Percentiles rank a stretch among this genome's conserved stretches.
Conservation (phyloP, 2,888 invertebrate genomes). For the Phyto melanocephala region DNA sequence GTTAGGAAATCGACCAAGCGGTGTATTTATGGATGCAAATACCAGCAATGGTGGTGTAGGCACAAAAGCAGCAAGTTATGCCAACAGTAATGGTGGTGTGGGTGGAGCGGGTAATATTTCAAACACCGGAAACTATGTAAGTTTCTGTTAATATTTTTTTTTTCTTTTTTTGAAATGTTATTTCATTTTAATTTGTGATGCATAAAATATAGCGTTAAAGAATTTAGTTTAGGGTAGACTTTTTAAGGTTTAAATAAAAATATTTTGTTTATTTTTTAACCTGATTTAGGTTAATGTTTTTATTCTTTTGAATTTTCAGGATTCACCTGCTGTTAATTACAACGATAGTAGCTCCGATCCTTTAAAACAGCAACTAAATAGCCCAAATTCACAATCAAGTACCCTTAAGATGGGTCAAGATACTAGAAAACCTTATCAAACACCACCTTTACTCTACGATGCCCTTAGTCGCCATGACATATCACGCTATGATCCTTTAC, state of each 20-base stretch:
- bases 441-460: slow-evolving; percentile 76
- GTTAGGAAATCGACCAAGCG: slow-evolving; percentile 75
- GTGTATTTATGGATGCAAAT: slow-evolving; percentile 61
- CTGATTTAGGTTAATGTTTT: background rate
- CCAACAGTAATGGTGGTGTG: slow-evolving; percentile 48
- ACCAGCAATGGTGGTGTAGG: slow-evolving; percentile 66
- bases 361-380: slow-evolving; percentile 73
- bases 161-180: background rate
- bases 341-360: slow-evolving; percentile 69
- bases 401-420: slow-evolving; percentile 77
- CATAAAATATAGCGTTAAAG: background rate
- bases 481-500: slow-evolving; percentile 75
- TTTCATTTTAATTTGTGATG: background rate
- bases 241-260: background rate
- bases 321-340: slow-evolving; percentile 67
- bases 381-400: slow-evolving; percentile 77
- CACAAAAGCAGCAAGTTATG: slow-evolving; percentile 67
- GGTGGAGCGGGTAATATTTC: slow-evolving; percentile 43
- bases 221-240: background rate
- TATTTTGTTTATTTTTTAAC: background rate
- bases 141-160: slow-evolving; percentile 59
- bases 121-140: slow-evolving; percentile 75
- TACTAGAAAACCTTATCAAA: slow-evolving; percentile 73
- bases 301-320: slow-evolving; percentile 48
- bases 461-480: slow-evolving; percentile 73